Evolutionary conservation across 2,888 invertebrate genomes (phyloP).

Genomic region (Pristionchus japonicus): DNA sequence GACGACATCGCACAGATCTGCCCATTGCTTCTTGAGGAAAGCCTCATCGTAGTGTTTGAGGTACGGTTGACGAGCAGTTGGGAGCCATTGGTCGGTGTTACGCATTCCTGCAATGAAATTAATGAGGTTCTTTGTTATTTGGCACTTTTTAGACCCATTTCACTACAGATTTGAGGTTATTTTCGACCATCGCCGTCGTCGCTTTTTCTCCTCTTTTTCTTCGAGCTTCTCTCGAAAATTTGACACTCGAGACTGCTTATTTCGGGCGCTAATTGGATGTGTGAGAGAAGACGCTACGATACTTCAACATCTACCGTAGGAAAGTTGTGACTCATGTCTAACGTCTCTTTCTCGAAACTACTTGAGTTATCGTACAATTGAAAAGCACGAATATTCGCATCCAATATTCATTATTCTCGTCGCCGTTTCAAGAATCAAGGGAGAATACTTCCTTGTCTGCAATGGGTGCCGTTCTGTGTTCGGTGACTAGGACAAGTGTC

Average conservation of each 20-base stretch:
- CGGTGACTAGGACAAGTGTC: too few species aligned
- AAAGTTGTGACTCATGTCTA: background rate
- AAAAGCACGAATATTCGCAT: too few species aligned
- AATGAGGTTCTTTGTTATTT: background rate
- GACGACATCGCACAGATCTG: constrained; percentile 73
- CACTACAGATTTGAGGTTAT: background rate
- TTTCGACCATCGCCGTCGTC: too few species aligned
- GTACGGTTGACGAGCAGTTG: constrained; percentile 66
- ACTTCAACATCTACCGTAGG: background rate
- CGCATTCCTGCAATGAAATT: constrained; percentile 65
- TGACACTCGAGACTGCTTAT: background rate
- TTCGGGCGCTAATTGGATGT: too few species aligned
- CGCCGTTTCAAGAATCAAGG: too few species aligned
- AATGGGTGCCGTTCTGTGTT: background rate
- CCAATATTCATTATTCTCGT: too few species aligned
- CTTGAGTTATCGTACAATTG: too few species aligned
- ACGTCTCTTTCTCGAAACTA: background rate
- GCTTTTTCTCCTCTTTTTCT: background rate
- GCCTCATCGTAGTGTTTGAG: constrained; percentile 70
- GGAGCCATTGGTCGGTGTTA: constrained; percentile 73
- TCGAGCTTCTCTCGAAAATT: background rate
- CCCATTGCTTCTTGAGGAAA: constrained; percentile 71
- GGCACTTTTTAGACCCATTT: background rate
- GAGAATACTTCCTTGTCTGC: background rate
- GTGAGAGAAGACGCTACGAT: too few species aligned